Base-by-base conservation (phyloP, 2,888 invertebrate genomes). In the Calephelis perditalis region DNA sequence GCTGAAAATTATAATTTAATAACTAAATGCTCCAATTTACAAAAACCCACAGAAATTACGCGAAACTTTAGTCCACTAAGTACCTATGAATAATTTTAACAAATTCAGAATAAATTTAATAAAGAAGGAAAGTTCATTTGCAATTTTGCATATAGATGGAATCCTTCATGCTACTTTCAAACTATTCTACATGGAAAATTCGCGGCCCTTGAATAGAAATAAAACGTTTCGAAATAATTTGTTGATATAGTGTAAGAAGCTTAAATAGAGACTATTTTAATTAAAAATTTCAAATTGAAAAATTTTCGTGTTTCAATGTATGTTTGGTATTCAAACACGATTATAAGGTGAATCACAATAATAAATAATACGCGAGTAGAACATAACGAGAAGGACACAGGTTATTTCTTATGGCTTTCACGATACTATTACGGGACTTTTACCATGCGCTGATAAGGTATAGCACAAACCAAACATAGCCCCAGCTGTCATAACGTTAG, bases 51-150 rank as follows among this genome's bases (percentile, higher is more conserved):
- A 60, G 35, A 45, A 65, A 61, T 60, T 56, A 62, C 45, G 37
- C 49, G 61, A 43, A 52, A 59, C 49, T 49, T 60, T 59, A 64
- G 62, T 62, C 60, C 56, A 60, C 55, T 58, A 64, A 68, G 68
- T 65, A 64, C 60, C 68, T 67, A 70, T 70, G 70, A 70, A 70
- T 70, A 70, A 70, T 67, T 70, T 68, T 56, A 61, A 61, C 66
- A 69, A 70, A 67, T 67, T 70, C 65, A 63, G 64, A 65, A 69
- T 70, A 65, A 68, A 68, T 67, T 70, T 70, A 67, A 65, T 67
- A 69, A 70, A 66, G 64, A 63, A 67, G 63, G 46, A 60, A 63
- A 67, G 63, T 67, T 67, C 65, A 67, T 69, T 69, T 64, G 67
- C 70, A 68, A 68, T 65, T 68, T 68, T 68, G 66, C 68, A 68